These are phyloP conservation scores for Anthonomus grandis DNA, from an alignment of 1,140 invertebrate genomes.

Conservation along the genomic window DNA sequence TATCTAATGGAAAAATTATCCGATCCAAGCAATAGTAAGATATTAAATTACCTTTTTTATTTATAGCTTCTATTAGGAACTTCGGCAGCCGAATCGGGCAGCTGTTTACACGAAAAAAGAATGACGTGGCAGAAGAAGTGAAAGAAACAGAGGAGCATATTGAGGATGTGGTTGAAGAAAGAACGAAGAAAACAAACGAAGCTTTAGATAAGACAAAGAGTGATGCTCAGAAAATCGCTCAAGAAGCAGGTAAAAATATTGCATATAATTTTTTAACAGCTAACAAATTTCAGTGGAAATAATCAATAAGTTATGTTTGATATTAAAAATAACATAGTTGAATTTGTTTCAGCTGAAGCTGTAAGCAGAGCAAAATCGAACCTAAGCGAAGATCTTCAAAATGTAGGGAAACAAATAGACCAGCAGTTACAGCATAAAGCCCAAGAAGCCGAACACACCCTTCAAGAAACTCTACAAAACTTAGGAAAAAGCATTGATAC, in stretches of 20 bases:
- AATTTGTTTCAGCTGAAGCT: constrained; percentile 22
- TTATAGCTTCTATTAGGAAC: constrained; percentile 33
- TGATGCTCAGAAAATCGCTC: constrained; percentile 25
- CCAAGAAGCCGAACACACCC: constrained; percentile 6
- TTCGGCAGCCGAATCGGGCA: constrained; percentile 32
- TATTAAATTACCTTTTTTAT: too few relatives aligned
- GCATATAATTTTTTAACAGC: neutral
- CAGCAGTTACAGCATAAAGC: constrained; percentile 4
- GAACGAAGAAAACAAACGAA: constrained; percentile 28
- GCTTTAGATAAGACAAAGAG: constrained; percentile 23
- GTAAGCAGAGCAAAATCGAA: constrained; percentile 22
- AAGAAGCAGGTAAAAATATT: constrained; percentile 27
- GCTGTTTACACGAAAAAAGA: constrained; percentile 37
- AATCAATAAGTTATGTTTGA: too few relatives aligned
- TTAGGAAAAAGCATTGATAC: constrained; percentile 18
- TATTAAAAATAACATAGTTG: too few relatives aligned
- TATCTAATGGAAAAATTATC: too few relatives aligned
- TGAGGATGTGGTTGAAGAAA: constrained; percentile 29
- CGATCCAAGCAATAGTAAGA: too few relatives aligned
- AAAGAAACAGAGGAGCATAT: constrained; percentile 26
- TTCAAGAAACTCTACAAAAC: constrained; percentile 16
- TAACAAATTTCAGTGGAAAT: too few relatives aligned
- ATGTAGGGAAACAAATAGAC: constrained; percentile 10
- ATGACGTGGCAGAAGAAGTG: constrained; percentile 28
- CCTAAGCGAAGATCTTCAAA: constrained; percentile 23